These are phyloP conservation scores for Nemotelus pantherinus DNA, from an alignment of 2,888 invertebrate species.

Conservation along the genomic window DNA sequence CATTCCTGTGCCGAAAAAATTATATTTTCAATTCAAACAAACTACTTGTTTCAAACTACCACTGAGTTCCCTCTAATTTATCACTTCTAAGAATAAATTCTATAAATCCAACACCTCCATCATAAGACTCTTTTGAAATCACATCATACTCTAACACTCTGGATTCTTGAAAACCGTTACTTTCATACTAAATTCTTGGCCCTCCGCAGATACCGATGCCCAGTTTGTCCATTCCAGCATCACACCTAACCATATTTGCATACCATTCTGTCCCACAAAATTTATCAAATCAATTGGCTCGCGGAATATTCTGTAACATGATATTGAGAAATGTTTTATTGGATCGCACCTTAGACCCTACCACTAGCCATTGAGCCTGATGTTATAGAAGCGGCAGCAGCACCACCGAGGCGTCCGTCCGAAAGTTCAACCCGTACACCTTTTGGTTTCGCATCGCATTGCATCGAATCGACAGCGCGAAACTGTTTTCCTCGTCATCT, in stretches of 20 bases:
- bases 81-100: no score
- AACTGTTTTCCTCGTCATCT: not conserved
- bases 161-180: no score
- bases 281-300: slow-evolving; percentile 46
- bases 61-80: no score
- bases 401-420: slow-evolving; percentile 31
- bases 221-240: not conserved
- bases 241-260: slow-evolving; percentile 30
- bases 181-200: no score
- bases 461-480: slow-evolving; percentile 11
- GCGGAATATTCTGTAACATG: slow-evolving; percentile 45
- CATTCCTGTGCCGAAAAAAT: no score
- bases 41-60: no score
- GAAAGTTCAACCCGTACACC: slow-evolving; percentile 18
- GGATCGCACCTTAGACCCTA: slow-evolving; percentile 36
- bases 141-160: no score
- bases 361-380: not conserved
- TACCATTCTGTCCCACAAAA: slow-evolving; percentile 41
- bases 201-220: no score
- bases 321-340: slow-evolving; percentile 47
- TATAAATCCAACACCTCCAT: no score
- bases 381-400: not conserved
- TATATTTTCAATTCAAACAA: no score
- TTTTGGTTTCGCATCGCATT: slow-evolving; percentile 18
- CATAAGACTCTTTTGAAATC: no score